phyloP scores from a whole-genome alignment of 2,888 invertebrate genomes.

The Parnassius glacialis region DNA sequence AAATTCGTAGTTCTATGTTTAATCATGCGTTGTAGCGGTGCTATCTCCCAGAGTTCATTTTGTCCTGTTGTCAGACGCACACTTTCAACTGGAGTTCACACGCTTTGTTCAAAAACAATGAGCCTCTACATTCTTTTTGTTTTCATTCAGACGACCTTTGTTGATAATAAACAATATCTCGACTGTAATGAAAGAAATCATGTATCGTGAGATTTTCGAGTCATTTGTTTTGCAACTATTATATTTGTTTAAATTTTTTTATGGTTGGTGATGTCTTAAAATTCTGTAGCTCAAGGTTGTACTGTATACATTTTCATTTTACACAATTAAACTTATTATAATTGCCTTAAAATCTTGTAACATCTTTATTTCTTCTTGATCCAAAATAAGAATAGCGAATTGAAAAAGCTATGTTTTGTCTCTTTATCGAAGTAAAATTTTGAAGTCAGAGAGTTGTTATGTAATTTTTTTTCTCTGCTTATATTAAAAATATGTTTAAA shows the following conservation, averaged over 20 bases:
- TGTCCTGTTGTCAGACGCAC: constrained; percentile 58
- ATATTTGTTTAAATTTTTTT: constrained; percentile 46
- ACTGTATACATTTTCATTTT: too few relatives aligned
- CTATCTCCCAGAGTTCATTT: constrained; percentile 34
- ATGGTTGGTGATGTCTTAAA: constrained; percentile 36
- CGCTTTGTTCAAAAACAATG: constrained; percentile 75
- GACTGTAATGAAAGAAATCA: constrained; percentile 74
- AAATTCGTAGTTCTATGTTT: constrained; percentile 6
- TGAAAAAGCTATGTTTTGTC: too few relatives aligned
- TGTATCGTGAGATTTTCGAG: constrained; percentile 72
- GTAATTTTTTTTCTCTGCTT: too few relatives aligned
- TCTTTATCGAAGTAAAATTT: too few relatives aligned
- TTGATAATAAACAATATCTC: constrained; percentile 77
- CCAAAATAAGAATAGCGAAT: too few relatives aligned
- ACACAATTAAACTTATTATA: too few relatives aligned
- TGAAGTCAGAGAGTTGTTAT: too few relatives aligned
- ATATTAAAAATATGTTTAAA: too few relatives aligned
- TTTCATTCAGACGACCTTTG: constrained; percentile 78
- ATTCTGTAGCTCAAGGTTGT: background rate
- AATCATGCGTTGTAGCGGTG: constrained; percentile 27
- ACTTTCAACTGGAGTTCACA: constrained; percentile 76
- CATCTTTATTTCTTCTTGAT: too few relatives aligned
- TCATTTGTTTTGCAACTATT: constrained; percentile 65
- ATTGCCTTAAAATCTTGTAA: too few relatives aligned
- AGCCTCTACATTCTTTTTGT: constrained; percentile 77